These are phyloP conservation scores for Empis livida DNA, from an alignment of 2,888 invertebrate species.

Conservation along the genomic window DNA sequence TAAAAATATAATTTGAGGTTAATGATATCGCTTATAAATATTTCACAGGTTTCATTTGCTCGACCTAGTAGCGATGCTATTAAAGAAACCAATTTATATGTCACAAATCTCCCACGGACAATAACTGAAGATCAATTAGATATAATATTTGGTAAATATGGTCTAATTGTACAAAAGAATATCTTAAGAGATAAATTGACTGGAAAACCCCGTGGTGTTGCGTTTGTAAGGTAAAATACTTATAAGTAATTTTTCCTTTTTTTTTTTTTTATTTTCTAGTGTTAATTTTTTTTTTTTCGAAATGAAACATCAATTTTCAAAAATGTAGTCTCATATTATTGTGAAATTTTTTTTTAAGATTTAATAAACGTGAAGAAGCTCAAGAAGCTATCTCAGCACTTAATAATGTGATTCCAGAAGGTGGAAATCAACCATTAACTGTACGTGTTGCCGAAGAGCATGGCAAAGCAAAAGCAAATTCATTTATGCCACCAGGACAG, in stretches of 20 bases:
- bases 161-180: slow-evolving; percentile 84
- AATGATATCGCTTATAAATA: no score
- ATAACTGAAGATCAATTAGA: slow-evolving; percentile 73
- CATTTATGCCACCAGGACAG: slow-evolving; percentile 25
- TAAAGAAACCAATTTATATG: slow-evolving; percentile 88
- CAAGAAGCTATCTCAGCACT: slow-evolving; percentile 77
- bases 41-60: slow-evolving; percentile 67
- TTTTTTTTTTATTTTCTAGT: no score
- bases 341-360: slow-evolving; percentile 40
- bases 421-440: slow-evolving; percentile 68
- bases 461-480: slow-evolving; percentile 35
- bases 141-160: slow-evolving; percentile 75
- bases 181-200: slow-evolving; percentile 80
- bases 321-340: no score
- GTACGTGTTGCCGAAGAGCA: slow-evolving; percentile 45
- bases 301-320: no score
- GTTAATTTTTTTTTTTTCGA: no score
- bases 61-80: slow-evolving; percentile 83
- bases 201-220: slow-evolving; percentile 78
- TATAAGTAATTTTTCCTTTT: no score
- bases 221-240: slow-evolving; percentile 66
- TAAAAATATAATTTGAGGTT: no score
- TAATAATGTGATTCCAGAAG: slow-evolving; percentile 74
- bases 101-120: slow-evolving; percentile 80
- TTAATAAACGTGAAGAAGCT: slow-evolving; percentile 76